Evolutionary conservation across 2,113 vertebrate species (phyloP), one percentile per base, ranked within the genome.

Genomic region (Sakesphorus luctuosus): DNA sequence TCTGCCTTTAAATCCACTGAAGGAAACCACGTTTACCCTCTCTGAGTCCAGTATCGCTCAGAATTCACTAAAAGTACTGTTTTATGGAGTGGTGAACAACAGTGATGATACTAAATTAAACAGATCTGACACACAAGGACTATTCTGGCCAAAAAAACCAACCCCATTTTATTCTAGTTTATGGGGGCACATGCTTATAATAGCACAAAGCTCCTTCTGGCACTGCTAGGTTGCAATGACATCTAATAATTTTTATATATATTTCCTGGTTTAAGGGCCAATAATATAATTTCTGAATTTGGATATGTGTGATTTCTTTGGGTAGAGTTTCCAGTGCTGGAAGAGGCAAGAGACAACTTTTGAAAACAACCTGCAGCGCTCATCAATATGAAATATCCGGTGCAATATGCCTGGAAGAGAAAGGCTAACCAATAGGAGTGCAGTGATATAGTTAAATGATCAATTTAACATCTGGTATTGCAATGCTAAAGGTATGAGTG

Each of bases 71-170:
- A 55, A 90, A 75, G 53, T 80, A 29, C 7, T 81, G 23, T 2
- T 89, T 80, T 52, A 81, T 61, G 35, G 20, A 80, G 59, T 47
- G 46, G 6, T 92, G 65, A 81, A 59, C 50, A 88, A 47, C 6
- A 23, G 4, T 31, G 50, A 65, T 43, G 12, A 40, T 5, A 55
- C 7, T 16, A 92, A 67, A 80, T 21, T n/a, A 68, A 61, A 4
- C 20, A 67, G 21, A 61, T 65, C 36, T 71, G 55, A 59, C 36
- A 77, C 4, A 7, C 55, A 66, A 83, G 38, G 29, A 87, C 6
- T 40, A 73, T 74, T 11, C 46, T 43, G 40, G 25, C 13, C 23
- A 77, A 81, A 77, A 43, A 55, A 6, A 1, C 0, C 0, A 55
- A 31, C 62, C 14, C 9, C 3, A 24, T 20, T 82, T 85, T 62